Base-by-base conservation (phyloP, 2,113 vertebrate genomes). In the Tapirus terrestris region DNA sequence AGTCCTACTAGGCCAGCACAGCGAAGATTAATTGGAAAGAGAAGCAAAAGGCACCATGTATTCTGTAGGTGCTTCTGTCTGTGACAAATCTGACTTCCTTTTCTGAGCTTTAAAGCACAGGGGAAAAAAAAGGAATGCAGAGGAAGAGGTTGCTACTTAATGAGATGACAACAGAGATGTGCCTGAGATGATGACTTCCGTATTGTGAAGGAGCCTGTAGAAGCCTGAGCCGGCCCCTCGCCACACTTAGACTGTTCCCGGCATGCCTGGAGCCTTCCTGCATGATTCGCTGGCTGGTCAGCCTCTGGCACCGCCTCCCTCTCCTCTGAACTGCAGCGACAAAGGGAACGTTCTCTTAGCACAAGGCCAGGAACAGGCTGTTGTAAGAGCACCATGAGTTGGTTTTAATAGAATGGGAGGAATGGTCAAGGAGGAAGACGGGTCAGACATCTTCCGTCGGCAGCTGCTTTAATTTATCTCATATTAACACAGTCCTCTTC, bases 381-480 rank as follows among this genome's bases (percentile, higher is more conserved):
- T 80, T 95, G 68, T 63, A 27, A 94, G 95, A 81, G 33, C 43
- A 75, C 2, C 8, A 2, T 5, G 43, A 70, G 75, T 87, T 86
- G 31, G 72, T 88, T 91, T 86, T 90, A 79, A 81, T 81, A 31
- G 27, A 91, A 86, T 91, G 56, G 36, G 20, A 75, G 31, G 61
- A 67, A 70, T 27, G 39, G 85, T 60, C 61, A 89, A 79, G 39
- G 73, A 70, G 31, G 61, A 92, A 87, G 73, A 75, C 36, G 43
- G 39, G 51, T 72, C 33, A 61, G 94, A 72, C 31, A 67, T 83
- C 63, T 92, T 70, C 80, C 51, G 14, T 84, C 56, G 3, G 39
- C 20, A 76, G 60, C 23, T 67, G 17, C 48, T 70, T 97, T 80
- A n/a, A 70, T 95, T 92, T 81, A 36, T 94, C 96, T 96, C 33